Base-by-base conservation (phyloP, 2,113 vertebrate genomes). In the Notechis scutatus region DNA sequence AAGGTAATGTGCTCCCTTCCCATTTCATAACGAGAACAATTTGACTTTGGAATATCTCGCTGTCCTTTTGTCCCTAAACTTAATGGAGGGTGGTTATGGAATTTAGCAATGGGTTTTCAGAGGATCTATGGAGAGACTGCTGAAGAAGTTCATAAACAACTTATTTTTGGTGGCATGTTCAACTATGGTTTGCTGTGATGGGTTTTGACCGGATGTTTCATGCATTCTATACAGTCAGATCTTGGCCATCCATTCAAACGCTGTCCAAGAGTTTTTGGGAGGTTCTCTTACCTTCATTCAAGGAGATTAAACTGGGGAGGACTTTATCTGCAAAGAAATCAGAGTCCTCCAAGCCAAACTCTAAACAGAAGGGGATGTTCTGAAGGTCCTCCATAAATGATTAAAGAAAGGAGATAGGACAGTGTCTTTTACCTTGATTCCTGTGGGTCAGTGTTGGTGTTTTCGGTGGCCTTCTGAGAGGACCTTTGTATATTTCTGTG, bases 1-100 rank as follows among this genome's bases (percentile, higher is more conserved):
- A 98, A 96, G 21, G 92, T 96, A 96, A 97, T 95, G 95, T 94
- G 96, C 95, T 93, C 85, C 96, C 96, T 96, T 97, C 96, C 96
- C 96, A 96, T 97, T 97, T 96, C 95, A 91, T 94, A 94, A 96
- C 95, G 96, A 97, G 96, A 87, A 92, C 95, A 47, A 29, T 96
- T 96, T 98, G 97, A 98, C 97, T 97, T 98, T 98, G 96, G 96
- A 97, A 97, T 93, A 94, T 95, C 96, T 93, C 95, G 92, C 94
- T 93, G 95, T 85, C 91, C 92, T 97, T 97, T 96, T 94, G 95
- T 90, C 90, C 92, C 94, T 74, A 91, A 91, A 89, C 94, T 91
- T 95, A 93, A 93, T 34, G 57, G 88, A 93, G 69, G 81, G 47
- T 50, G 64, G 90, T 90, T 90, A 59, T 93, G 93, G 88, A 93